A percentile compares a stretch with the other conserved stretches of the same genome.
Conservation (phyloP, 2,888 invertebrate genomes). For the Polyploca ridens region DNA sequence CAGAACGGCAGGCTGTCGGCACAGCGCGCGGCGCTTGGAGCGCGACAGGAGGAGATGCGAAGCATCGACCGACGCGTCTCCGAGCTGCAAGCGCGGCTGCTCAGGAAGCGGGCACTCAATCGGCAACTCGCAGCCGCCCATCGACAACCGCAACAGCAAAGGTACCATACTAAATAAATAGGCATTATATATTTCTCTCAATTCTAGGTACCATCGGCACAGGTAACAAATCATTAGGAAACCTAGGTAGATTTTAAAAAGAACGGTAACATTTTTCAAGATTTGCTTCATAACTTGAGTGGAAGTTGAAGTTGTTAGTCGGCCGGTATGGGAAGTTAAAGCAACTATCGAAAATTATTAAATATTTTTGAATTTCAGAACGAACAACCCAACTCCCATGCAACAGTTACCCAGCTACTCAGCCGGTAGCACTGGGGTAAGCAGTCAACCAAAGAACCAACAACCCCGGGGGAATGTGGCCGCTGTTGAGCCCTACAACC, state of each 20-base stretch:
- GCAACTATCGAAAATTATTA: too few relatives aligned
- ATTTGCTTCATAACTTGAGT: too few relatives aligned
- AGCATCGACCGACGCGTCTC: slow-evolving; percentile 97
- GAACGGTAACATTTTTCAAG: too few relatives aligned
- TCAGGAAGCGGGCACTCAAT: slow-evolving; percentile 94
- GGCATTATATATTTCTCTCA: too few relatives aligned
- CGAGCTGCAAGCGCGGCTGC: slow-evolving; percentile 95
- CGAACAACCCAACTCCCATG: slow-evolving; percentile 76
- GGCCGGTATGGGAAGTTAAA: too few relatives aligned
- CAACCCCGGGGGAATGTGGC: slow-evolving; percentile 91
- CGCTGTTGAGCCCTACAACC: slow-evolving; percentile 94
- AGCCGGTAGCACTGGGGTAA: slow-evolving; percentile 58
- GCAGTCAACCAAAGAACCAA: slow-evolving; percentile 78
- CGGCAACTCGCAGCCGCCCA: slow-evolving; percentile 83
- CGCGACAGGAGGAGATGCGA: slow-evolving; percentile 95
- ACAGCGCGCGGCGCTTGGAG: slow-evolving; percentile 94
- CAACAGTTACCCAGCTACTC: slow-evolving; percentile 78
- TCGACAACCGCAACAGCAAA: slow-evolving; percentile 70
- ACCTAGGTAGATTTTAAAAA: too few relatives aligned
- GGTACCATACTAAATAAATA: slow-evolving; percentile 27
- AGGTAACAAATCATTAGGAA: too few relatives aligned
- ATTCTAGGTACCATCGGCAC: too few relatives aligned
- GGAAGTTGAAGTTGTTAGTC: too few relatives aligned
- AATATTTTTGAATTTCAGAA: slow-evolving; percentile 57
- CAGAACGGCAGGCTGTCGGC: slow-evolving; percentile 95